phyloP scores from a whole-genome alignment of 2,888 invertebrate species.

The Drosophila incognita region DNA sequence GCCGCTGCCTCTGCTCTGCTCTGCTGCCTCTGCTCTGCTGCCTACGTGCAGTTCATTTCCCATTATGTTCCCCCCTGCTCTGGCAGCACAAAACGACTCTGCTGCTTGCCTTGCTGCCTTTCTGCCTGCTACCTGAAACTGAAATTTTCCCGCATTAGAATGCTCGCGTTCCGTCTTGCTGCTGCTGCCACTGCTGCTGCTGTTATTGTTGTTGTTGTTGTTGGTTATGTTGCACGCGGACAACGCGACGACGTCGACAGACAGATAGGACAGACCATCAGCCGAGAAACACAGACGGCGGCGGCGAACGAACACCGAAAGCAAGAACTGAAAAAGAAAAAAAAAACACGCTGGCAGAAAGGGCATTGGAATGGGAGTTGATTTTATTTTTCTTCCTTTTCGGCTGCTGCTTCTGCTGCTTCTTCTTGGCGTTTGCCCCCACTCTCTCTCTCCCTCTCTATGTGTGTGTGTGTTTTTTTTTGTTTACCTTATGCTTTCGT shows the following conservation, averaged over 20 bases:
- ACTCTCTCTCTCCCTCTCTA: constrained; percentile 20
- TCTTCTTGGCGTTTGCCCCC: constrained; percentile 26
- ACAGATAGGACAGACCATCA: constrained; percentile 44
- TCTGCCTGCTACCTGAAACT: constrained; percentile 62
- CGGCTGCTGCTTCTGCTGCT: constrained; percentile 58
- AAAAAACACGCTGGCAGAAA: constrained; percentile 43
- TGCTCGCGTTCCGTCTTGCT: constrained; percentile 46
- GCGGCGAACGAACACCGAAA: constrained; percentile 31
- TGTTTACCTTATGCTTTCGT: constrained; percentile 80
- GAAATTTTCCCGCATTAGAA: constrained; percentile 73
- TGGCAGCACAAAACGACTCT: constrained; percentile 21
- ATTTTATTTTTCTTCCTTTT: constrained; percentile 69
- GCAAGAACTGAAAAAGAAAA: constrained; percentile 29
- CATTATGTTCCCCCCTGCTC: constrained; percentile 49
- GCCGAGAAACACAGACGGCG: constrained; percentile 33
- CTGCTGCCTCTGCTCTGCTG: constrained; percentile 31
- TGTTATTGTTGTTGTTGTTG: constrained; percentile 32
- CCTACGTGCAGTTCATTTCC: constrained; percentile 60
- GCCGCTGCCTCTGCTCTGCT: constrained; percentile 12
- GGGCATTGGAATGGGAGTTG: constrained; percentile 66
- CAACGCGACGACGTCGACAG: constrained; percentile 17
- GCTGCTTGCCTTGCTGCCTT: constrained; percentile 21
- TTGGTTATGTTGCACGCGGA: constrained; percentile 63
- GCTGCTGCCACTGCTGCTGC: constrained; percentile 32
- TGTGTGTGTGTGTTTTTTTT: constrained; percentile 49